Conservation (phyloP, 2,113 vertebrate species). For the Rattus norvegicus region GRCr8 NC_086023.1:79130501-79131000, state of each 20-base stretch:
- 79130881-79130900: constrained; percentile 89
- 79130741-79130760: constrained; percentile 40
- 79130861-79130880: constrained; percentile 83
- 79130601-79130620: constrained; percentile 41
- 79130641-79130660: constrained; percentile 34
- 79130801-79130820: neutral
- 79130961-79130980: constrained; percentile 91
- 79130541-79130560: constrained; percentile 55
- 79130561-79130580: constrained; percentile 30
- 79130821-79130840: constrained; percentile 85
- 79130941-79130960: constrained; percentile 90
- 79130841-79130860: constrained; percentile 82
- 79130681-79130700: constrained; percentile 16
- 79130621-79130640: constrained; percentile 39
- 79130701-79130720: constrained; percentile 41
- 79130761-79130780: constrained; percentile 13
- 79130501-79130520: neutral
- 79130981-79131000: constrained; percentile 88
- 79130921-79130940: constrained; percentile 93
- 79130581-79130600: constrained; percentile 44
- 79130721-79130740: constrained; percentile 38
- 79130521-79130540: constrained; percentile 21
- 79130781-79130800: constrained; percentile 64
- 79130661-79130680: constrained; percentile 20
- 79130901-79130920: constrained; percentile 94